Evolutionary conservation across 2,888 invertebrate species (phyloP), one percentile per base, ranked within the genome.

Genomic region (Eupeodes latifasciatus): DNA sequence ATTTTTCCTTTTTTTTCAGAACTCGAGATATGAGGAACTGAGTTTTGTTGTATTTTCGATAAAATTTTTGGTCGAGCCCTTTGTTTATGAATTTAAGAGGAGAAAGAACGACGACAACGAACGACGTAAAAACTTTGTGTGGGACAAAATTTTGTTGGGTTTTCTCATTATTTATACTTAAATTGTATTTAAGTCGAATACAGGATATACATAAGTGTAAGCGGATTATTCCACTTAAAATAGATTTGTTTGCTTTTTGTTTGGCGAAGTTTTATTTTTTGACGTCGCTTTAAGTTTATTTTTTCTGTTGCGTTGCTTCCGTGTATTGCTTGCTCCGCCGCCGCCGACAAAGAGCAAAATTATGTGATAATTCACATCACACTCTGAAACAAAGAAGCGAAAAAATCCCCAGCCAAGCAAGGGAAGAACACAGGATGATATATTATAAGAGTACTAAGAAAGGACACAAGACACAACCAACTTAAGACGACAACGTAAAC

Each of bases 171-270:
- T 84, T 88, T 88, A 84, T 85, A 78, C 88, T 88, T 88, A 88
- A 88, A 88, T 88, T 88, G 88, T 88, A 75, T 88, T 88, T 88
- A 77, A 85, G 84, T 81, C 85, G 88, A 88, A 88, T 61, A 75
- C 69, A 81, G 81, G 88, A 88, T 85, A 85, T n/a, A n/a, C n/a
- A n/a, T 69, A 78, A 47, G 81, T 74, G 81, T 88, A 88, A 88
- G 88, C 78, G 88, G 88, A 81, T 88, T 88, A 88, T 88, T 88
- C 88, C 88, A 88, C 88, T 88, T 88, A 88, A 88, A 88, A 85
- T 76, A 81, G 88, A 88, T 88, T 88, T 88, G 88, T 88, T 69
- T 64, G 78, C 81, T 85, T 88, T 27, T 84, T 88, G 84, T 88
- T 88, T 88, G 49, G 78, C 69, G 69, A 40, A 9, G 40, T 40